Conservation (phyloP, 2,113 vertebrate species). For the Polypterus senegalus region DNA sequence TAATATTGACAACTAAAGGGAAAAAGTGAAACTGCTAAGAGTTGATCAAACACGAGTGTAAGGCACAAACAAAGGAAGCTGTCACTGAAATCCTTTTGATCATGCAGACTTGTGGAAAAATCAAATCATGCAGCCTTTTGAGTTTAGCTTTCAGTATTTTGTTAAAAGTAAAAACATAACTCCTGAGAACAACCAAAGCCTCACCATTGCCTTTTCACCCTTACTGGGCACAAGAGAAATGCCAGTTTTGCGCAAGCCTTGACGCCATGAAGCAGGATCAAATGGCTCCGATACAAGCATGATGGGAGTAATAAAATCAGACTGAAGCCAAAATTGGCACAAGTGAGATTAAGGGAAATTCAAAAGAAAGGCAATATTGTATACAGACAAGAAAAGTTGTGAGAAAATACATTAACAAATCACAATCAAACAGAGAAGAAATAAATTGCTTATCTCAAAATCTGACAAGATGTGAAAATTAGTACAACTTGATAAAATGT, state of each 20-base stretch:
- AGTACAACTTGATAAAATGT: no score
- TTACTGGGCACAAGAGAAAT: slow-evolving; percentile 93
- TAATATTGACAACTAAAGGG: no score
- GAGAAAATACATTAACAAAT: slow-evolving; percentile 21
- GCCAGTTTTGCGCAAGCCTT: slow-evolving; percentile 99
- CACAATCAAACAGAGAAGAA: slow-evolving; percentile 40
- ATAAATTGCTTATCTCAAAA: slow-evolving; percentile 21
- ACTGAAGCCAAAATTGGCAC: slow-evolving; percentile 80
- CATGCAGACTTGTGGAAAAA: background rate
- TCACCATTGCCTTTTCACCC: slow-evolving; percentile 87
- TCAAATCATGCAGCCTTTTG: slow-evolving; percentile 39
- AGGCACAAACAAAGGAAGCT: background rate
- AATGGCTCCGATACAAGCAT: slow-evolving; percentile 75
- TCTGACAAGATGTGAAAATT: no score
- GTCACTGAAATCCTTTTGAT: no score
- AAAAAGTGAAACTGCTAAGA: no score
- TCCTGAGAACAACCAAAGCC: slow-evolving; percentile 60
- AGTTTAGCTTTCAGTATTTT: background rate
- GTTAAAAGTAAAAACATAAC: slow-evolving; percentile 20
- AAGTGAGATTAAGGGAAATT: slow-evolving; percentile 51
- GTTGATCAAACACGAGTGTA: no score
- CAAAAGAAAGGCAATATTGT: slow-evolving; percentile 24
- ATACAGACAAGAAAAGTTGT: background rate
- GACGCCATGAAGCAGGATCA: slow-evolving; percentile 96
- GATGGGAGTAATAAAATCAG: slow-evolving; percentile 82